A percentile compares a stretch with the other conserved stretches of the same genome.
Conservation (phyloP, 2,113 vertebrate genomes). For the Synodontis membranacea region DNA sequence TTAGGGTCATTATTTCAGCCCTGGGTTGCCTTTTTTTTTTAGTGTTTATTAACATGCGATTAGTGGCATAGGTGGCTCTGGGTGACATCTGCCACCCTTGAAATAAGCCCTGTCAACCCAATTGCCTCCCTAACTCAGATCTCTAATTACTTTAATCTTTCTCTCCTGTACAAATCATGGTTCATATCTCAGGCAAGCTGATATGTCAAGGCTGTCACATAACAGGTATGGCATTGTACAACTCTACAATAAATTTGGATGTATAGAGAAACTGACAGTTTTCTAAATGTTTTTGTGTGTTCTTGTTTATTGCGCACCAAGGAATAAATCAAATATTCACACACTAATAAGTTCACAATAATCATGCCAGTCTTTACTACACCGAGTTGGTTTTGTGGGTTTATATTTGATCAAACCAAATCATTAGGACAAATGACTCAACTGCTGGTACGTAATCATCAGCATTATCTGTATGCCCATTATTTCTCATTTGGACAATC, state of each 20-base stretch:
- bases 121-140: background rate
- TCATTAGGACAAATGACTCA: background rate
- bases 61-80: background rate
- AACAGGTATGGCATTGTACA: too few relatives aligned
- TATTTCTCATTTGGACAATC: background rate
- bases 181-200: background rate
- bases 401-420: background rate
- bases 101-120: background rate
- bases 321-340: background rate
- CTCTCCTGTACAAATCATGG: background rate
- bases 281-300: background rate
- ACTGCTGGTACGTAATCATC: background rate
- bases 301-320: background rate
- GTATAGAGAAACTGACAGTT: background rate
- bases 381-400: background rate
- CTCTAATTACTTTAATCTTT: background rate
- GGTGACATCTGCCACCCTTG: background rate
- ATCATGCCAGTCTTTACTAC: background rate
- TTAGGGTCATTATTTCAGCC: background rate
- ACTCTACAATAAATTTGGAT: background rate
- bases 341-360: background rate
- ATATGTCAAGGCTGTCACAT: background rate
- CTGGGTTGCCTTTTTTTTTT: too few relatives aligned
- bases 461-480: background rate
- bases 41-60: background rate